Base-by-base conservation (phyloP, 2,888 invertebrate genomes). In the Platycheirus rosarum region DNA sequence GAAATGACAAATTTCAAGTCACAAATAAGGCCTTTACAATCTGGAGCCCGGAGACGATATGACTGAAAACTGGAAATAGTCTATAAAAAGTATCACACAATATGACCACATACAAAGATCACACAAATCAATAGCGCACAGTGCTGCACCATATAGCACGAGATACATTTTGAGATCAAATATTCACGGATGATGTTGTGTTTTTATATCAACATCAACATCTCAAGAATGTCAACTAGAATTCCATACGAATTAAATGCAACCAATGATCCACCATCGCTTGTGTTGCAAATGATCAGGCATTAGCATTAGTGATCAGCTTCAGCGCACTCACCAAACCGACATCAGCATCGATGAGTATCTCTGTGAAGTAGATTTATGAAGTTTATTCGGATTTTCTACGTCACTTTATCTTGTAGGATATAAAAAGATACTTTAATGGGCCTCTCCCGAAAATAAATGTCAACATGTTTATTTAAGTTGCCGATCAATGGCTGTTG, bases 21-120 rank as follows among this genome's bases (percentile, higher is more conserved):
- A 53, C 40, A 57, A 66, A 49, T 32, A 57, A 46, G 48, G 57
- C 44, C 49, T 44, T 49, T 29, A 37, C 35, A 49, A 35, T 26
- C n/a, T n/a, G n/a, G n/a, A n/a, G n/a, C 13, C 8, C 13, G 14
- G 26, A 26, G 13, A 26, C 7, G 29, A 49, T 6, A 46, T 35
- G n/a, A n/a, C 49, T 14, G 1, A 7, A 49, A 49, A 26, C 5
- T 9, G 6, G 49, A 65, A 65, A 14, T 6, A 29, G 8, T 55
- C 46, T 35, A 57, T 40, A 49, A 49, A 71, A 66, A 42, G 42
- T 32, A 68, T 46, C 35, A 53, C 9, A 20, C 9, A 68, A 32
- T 23, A 42, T 42, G 63, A 40, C 70, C 76, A 65, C 76, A 71
- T 77, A 71, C 70, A 65, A 62, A 77, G 76, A 71, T 71, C 53